phyloP scores from a whole-genome alignment of 2,888 invertebrate genomes.

The Orthosia gracilis region DNA sequence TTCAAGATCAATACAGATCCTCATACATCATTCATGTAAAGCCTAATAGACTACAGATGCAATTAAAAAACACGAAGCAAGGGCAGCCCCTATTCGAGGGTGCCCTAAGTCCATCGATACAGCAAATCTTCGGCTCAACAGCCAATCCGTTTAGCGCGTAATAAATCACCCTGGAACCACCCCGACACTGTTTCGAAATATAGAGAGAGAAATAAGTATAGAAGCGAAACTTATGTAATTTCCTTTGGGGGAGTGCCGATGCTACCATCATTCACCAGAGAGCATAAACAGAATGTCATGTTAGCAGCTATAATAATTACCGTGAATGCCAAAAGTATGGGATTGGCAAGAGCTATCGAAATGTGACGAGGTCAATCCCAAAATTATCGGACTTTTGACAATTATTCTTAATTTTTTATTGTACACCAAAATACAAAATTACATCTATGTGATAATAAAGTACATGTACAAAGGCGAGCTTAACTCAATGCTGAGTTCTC shows the following conservation, averaged over 20 bases:
- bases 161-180: conserved; percentile 85
- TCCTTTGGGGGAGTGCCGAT: not conserved
- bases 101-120: conserved; percentile 69
- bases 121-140: conserved; percentile 79
- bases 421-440: too few species aligned
- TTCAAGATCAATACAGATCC: conserved; percentile 11
- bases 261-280: not conserved
- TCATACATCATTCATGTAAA: conserved; percentile 34
- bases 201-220: conserved; percentile 14
- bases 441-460: too few species aligned
- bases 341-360: too few species aligned
- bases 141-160: conserved; percentile 86
- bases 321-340: not conserved
- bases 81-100: conserved; percentile 50
- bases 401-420: too few species aligned
- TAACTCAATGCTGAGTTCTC: too few species aligned
- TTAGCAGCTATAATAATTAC: not conserved
- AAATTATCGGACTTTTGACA: too few species aligned
- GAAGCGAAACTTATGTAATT: conserved; percentile 20
- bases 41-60: conserved; percentile 20
- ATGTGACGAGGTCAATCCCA: too few species aligned
- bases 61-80: conserved; percentile 43
- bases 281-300: too few species aligned
- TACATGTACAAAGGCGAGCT: too few species aligned
- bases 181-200: conserved; percentile 75